Conservation (phyloP, 2,888 invertebrate species). For the Danaus chrysippus region DNA sequence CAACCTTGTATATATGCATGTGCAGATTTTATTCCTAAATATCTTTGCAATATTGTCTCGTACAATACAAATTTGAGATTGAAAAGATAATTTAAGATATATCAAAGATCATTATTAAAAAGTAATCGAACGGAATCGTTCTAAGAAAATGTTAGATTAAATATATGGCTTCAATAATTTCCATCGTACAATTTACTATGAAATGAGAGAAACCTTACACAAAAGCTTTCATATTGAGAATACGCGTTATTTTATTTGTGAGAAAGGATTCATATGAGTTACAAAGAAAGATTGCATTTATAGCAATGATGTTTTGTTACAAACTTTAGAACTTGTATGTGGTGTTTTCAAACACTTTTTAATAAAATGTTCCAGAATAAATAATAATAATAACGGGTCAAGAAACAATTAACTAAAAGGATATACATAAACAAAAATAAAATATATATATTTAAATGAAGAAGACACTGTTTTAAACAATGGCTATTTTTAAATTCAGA, state of each 20-base stretch:
- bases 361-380: too few species aligned
- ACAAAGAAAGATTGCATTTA: not conserved
- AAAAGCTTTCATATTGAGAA: not conserved
- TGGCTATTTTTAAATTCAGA: not conserved
- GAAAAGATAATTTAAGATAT: not conserved
- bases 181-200: not conserved
- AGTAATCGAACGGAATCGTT: not conserved
- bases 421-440: too few species aligned
- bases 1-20: too few species aligned
- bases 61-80: too few species aligned
- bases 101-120: not conserved
- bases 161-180: slow-evolving; percentile 16
- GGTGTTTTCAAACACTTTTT: too few species aligned
- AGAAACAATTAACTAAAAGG: too few species aligned
- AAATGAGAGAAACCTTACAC: slow-evolving; percentile 4
- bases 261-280: not conserved
- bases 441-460: too few species aligned
- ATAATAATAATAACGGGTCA: too few species aligned
- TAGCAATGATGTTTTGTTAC: not conserved
- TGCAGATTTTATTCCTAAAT: too few species aligned
- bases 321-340: too few species aligned
- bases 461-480: not conserved
- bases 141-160: slow-evolving; percentile 10
- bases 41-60: too few species aligned
- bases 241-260: not conserved